Conservation (phyloP, 2,113 vertebrate genomes). For the Pogona vitticeps region DNA sequence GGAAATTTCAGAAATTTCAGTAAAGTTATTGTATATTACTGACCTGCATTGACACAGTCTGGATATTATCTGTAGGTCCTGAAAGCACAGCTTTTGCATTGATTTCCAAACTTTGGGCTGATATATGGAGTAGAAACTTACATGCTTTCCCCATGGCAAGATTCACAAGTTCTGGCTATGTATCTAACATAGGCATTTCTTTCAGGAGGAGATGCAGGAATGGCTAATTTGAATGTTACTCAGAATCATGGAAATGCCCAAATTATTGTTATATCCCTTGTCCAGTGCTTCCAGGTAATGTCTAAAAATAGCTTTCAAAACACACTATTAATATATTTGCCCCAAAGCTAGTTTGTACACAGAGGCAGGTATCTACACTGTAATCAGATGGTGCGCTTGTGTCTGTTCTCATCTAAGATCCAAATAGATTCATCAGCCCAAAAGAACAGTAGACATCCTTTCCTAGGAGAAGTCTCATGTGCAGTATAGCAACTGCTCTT, state of each 20-base stretch:
- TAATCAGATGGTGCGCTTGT: not conserved
- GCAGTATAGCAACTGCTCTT: not conserved
- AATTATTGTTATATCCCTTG: not conserved
- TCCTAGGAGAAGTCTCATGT: not conserved
- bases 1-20: not conserved
- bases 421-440: not conserved
- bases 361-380: not conserved
- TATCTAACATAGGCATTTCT: not conserved
- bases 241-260: not conserved
- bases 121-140: not conserved
- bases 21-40: constrained; percentile 36
- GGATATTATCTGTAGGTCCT: not conserved
- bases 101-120: constrained; percentile 1
- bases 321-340: not conserved
- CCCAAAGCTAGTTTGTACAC: not conserved
- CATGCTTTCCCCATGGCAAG: not conserved
- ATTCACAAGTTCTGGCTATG: not conserved
- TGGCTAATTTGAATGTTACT: not conserved
- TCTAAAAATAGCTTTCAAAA: not conserved
- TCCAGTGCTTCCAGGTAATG: not conserved
- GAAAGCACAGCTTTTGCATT: not conserved
- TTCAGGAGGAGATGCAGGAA: not conserved
- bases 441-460: not conserved
- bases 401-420: not conserved
- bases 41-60: constrained; percentile 42